phyloP scores from a whole-genome alignment of 2,797 vertebrate genomes.

The Argyrosomus regius region DNA sequence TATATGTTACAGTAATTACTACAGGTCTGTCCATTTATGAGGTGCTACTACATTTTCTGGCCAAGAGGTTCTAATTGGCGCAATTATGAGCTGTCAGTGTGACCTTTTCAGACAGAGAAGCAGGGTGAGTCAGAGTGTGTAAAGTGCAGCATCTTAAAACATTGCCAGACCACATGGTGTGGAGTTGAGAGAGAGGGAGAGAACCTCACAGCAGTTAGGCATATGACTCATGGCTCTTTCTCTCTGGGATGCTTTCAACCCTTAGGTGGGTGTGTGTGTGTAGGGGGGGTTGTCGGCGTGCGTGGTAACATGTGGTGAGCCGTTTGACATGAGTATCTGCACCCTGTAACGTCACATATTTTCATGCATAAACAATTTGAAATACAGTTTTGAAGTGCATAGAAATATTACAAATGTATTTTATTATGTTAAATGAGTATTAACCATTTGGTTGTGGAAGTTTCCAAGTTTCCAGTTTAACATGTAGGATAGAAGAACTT shows the following conservation, averaged over 20 bases:
- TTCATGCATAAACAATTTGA: conserved; percentile 7
- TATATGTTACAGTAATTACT: conserved; percentile 34
- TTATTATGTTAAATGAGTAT: background rate
- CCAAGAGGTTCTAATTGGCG: conserved; percentile 52
- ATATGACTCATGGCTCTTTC: conserved; percentile 76
- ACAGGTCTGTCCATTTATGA: conserved; percentile 20
- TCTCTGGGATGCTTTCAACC: conserved; percentile 60
- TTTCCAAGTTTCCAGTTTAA: conserved; percentile 20
- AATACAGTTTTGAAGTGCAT: background rate
- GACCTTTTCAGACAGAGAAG: conserved; percentile 70
- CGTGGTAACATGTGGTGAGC: conserved; percentile 64
- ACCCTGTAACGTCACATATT: conserved; percentile 29
- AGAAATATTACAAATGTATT: background rate
- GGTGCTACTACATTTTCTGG: conserved; percentile 6
- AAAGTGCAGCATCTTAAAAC: conserved; percentile 65
- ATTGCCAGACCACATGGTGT: conserved; percentile 65
- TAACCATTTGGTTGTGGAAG: background rate
- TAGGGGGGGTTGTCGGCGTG: conserved; percentile 49
- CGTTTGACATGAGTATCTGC: conserved; percentile 30
- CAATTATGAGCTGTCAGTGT: conserved; percentile 59
- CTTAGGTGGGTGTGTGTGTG: conserved; percentile 62
- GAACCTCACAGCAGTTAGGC: conserved; percentile 61
- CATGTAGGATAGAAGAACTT: background rate
- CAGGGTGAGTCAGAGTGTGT: conserved; percentile 68
- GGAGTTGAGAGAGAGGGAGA: conserved; percentile 62